Percentiles rank a stretch among this genome's conserved stretches.
phyloP scores from a whole-genome alignment of 37 sponge, comb jelly and placozoan species.

The Bolinopsis microptera region DNA sequence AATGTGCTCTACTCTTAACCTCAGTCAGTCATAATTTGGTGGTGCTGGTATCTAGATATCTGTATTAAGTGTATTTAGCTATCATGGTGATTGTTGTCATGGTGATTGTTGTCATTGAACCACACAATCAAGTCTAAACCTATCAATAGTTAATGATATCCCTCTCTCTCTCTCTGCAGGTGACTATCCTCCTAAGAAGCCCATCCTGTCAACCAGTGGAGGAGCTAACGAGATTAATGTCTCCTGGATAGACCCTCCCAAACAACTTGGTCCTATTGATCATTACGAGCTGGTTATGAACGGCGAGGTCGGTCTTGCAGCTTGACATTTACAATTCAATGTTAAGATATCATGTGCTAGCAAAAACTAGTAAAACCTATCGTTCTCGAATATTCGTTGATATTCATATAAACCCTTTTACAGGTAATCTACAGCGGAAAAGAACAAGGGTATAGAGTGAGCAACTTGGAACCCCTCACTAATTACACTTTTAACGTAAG shows the following conservation, averaged over 20 bases:
- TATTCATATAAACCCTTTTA: too few species aligned
- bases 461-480: constrained; percentile 35
- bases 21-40: background rate
- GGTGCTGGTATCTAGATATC: too few species aligned
- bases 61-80: too few species aligned
- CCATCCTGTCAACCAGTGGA: constrained; percentile 55
- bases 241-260: constrained; percentile 55
- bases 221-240: constrained; percentile 62
- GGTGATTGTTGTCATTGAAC: too few species aligned
- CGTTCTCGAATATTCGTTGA: too few species aligned
- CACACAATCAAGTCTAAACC: too few species aligned
- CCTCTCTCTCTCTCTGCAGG: background rate
- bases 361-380: too few species aligned
- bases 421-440: constrained; percentile 16
- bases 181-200: constrained; percentile 65
- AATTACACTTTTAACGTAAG: constrained; percentile 22
- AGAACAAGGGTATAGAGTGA: constrained; percentile 16
- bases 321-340: too few species aligned
- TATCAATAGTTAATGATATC: too few species aligned
- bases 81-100: too few species aligned
- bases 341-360: too few species aligned
- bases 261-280: constrained; percentile 51
- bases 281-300: constrained; percentile 65
- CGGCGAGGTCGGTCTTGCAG: constrained; percentile 32
- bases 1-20: constrained; percentile 55